Conservation (phyloP, 2,888 invertebrate species). For the Hanleya hanleyi region DNA sequence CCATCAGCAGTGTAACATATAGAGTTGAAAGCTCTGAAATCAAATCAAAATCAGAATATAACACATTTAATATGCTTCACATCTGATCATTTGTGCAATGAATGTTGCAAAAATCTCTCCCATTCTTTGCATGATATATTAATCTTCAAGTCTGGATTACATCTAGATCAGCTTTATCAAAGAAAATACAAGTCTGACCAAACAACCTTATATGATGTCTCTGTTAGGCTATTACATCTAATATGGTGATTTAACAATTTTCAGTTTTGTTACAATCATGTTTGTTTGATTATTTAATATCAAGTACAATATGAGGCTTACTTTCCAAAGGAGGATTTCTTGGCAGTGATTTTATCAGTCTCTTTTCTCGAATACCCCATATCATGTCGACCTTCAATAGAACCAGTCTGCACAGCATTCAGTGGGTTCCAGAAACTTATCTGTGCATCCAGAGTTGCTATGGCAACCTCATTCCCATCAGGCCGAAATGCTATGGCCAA, state of each 20-base stretch:
- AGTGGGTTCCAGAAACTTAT: constrained; percentile 68
- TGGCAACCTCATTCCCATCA: constrained; percentile 93
- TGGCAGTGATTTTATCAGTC: constrained; percentile 89
- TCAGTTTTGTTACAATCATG: too few relatives aligned
- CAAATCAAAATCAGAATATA: too few relatives aligned
- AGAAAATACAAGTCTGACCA: too few relatives aligned
- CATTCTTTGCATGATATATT: too few relatives aligned
- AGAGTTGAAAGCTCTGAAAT: constrained; percentile 89
- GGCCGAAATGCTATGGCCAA: constrained; percentile 90
- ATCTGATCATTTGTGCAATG: background rate
- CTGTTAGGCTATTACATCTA: too few relatives aligned
- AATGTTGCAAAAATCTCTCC: background rate
- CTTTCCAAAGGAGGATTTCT: constrained; percentile 89
- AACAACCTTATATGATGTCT: too few relatives aligned
- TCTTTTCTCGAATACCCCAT: constrained; percentile 89
- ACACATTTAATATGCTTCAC: too few relatives aligned
- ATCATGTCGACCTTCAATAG: constrained; percentile 92
- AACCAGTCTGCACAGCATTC: constrained; percentile 77
- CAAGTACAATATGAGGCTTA: too few relatives aligned
- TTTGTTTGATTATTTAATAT: too few relatives aligned
- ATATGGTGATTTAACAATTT: too few relatives aligned
- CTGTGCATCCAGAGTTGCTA: constrained; percentile 83
- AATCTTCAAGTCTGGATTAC: too few relatives aligned
- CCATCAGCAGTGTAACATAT: constrained; percentile 97
- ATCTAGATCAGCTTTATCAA: too few relatives aligned